Evolutionary conservation across 30 jellyfish, hydroid and myxozoan genomes (phyloP).

Genomic region (Aurelia sp.): DNA sequence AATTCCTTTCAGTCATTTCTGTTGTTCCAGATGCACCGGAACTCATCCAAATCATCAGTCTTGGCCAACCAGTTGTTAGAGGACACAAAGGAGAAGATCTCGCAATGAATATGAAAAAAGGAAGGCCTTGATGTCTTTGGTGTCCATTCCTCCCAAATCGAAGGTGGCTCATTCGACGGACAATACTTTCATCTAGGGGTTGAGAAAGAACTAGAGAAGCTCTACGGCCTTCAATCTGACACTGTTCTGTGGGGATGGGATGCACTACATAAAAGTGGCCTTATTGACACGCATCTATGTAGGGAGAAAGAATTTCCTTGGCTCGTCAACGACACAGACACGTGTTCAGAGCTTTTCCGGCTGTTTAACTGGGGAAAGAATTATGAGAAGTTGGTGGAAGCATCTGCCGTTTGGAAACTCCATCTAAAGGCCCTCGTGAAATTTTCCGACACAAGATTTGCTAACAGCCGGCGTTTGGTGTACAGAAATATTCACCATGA

Average conservation of each 20-base stretch:
- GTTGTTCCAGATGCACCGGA: slow-evolving; percentile 25
- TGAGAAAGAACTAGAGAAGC: neutral
- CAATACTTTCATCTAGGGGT: slow-evolving; percentile 17
- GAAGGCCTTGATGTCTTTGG: slow-evolving; percentile 27
- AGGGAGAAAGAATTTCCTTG: slow-evolving; percentile 5
- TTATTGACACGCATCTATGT: slow-evolving; percentile 28
- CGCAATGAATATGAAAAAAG: neutral
- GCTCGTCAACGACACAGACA: slow-evolving; percentile 20
- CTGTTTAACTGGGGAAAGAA: slow-evolving; percentile 30
- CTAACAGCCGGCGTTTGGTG: slow-evolving; percentile 13
- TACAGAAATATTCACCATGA: slow-evolving; percentile 35
- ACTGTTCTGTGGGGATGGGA: slow-evolving; percentile 29
- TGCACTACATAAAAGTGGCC: slow-evolving; percentile 40
- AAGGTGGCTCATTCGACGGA: slow-evolving; percentile 30
- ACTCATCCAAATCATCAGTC: slow-evolving; percentile 2
- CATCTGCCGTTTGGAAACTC: slow-evolving; percentile 13
- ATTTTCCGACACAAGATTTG: slow-evolving; percentile 20
- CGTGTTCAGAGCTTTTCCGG: slow-evolving; percentile 37
- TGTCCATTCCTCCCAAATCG: slow-evolving; percentile 20
- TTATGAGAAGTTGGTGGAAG: slow-evolving; percentile 24
- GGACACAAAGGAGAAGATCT: slow-evolving; percentile 25
- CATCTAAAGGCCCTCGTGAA: slow-evolving; percentile 30
- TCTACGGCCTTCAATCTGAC: slow-evolving; percentile 9
- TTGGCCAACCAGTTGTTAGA: slow-evolving; percentile 24
- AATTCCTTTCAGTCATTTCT: slow-evolving; percentile 21